These are phyloP conservation scores for Drosophila subquinaria DNA, from an alignment of 2,888 invertebrate species.

Conservation along the genomic window DNA sequence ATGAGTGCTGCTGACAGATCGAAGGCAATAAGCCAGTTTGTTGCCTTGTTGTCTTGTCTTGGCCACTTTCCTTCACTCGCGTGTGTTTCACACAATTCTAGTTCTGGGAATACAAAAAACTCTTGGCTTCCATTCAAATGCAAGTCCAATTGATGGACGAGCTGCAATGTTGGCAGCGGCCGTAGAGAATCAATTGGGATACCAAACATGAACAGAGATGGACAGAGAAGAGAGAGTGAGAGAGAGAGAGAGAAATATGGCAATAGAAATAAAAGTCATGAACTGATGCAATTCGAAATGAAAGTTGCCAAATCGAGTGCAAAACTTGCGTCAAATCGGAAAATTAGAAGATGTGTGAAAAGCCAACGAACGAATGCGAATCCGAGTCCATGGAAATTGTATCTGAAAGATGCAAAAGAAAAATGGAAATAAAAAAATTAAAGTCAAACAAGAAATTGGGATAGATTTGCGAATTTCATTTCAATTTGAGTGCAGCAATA, in stretches of 20 bases:
- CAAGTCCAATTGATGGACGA: constrained; percentile 51
- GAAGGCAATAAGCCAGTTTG: constrained; percentile 15
- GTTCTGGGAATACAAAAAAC: constrained; percentile 26
- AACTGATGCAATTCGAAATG: constrained; percentile 61
- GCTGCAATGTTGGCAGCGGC: constrained; percentile 47
- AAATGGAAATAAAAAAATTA: not conserved
- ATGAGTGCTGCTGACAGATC: not conserved
- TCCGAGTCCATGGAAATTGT: constrained; percentile 20
- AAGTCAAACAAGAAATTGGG: constrained; percentile 4
- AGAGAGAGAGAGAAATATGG: constrained; percentile 5
- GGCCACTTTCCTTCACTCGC: not conserved
- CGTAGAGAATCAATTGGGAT: constrained; percentile 51
- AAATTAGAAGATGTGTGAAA: constrained; percentile 59
- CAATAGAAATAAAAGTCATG: constrained; percentile 35
- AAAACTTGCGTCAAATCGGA: constrained; percentile 72
- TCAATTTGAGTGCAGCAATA: constrained; percentile 48
- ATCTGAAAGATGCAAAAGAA: constrained; percentile 19
- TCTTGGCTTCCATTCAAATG: constrained; percentile 56
- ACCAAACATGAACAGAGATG: constrained; percentile 9
- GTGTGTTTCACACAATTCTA: constrained; percentile 15
- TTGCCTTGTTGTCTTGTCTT: not conserved
- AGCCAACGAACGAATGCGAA: constrained; percentile 39
- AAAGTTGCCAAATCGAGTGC: constrained; percentile 71
- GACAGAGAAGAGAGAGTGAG: not conserved
- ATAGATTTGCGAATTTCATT: constrained; percentile 44